Evolutionary conservation across 2,113 vertebrate species (phyloP), one percentile per base, ranked within the genome.

Genomic region (Myanophis thanlyinensis): DNA sequence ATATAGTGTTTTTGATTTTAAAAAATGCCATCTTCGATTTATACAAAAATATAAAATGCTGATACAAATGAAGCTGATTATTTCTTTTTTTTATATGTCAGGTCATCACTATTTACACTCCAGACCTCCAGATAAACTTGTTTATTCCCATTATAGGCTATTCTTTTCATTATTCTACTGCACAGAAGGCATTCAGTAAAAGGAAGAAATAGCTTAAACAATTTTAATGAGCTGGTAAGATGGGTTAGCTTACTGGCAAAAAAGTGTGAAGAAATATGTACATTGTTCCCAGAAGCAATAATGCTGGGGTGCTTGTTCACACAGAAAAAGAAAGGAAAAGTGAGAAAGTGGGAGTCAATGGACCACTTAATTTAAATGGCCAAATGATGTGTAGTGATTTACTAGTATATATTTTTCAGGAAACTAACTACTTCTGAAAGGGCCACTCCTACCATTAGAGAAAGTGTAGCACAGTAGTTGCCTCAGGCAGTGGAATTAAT

Each of bases 1-100:
- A 97, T 97, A 97, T 98, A 98, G 92, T 97, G n/a, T 93, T 97
- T 96, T 95, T 97, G 97, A 98, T 98, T n/a, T n/a, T n/a, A n/a
- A 98, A 98, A 97, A 96, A 97, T 95, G 96, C 97, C 97, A 93
- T 98, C 96, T 52, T 44, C 48, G 1, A 49, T 90, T 18, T 11
- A 84, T 90, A 5, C n/a, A 5, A 2, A 91, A 93, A 86, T 54
- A 22, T 47, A 80, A 52, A 85, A 5, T 22, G 92, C 27, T 62
- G 1, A 51, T 52, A 20, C 30, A 86, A 86, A 5, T n/a, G 52
- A 47, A 86, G 5, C 3, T 48, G 53, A 85, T 88, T 90, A 48
- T 80, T 94, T 92, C 88, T 1, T 22, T 94, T 90, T 94, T 25
- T 15, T 40, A 80, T 8, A 9, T 80, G 22, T 90, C 18, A 90